Base-by-base conservation (phyloP, 2,888 invertebrate species). In the Standfussiana lucernea region DNA sequence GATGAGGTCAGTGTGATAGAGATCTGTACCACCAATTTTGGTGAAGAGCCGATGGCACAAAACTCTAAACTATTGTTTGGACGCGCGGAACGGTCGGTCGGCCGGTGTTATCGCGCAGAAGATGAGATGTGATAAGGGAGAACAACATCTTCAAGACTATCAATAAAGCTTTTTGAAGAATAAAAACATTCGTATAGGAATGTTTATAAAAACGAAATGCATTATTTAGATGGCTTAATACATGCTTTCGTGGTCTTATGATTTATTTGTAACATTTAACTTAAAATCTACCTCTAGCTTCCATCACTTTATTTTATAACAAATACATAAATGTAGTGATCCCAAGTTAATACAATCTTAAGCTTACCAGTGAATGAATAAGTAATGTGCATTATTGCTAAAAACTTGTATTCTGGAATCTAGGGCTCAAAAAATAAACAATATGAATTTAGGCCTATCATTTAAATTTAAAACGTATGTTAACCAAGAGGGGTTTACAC, bases 1-100 rank as follows among this genome's bases (percentile, higher is more conserved):
- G 74, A 61, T 28, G 28, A 47, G 74, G 74, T 74, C 71, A 74
- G 72, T 72, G 37, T 69, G 37, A 47, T 61, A 18, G 35, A 28
- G 18, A 47, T 70, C 28, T 45, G 32, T 37, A 56, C 21, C 11
- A 18, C 72, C 24, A 71, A 35, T 71, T 35, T 42, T 32, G 10
- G 24, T 61, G 7, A 32, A 32, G 24, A 47, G 8, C 32, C 18
- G 24, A 3, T n/a, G 28, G 53, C 61, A 13, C 24, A 37, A 24
- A 24, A 32, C 6, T 32, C n/a, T 28, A 2, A 28, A 28, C 28
- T 56, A 28, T 28, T 28, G 50, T 50, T 28, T 15, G 7, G 15
- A 28, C 56, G 56, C 56, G 28, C 15, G 15, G 28, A n/a, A 13
- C 13, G 13, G 24, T 50, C 50, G 50, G 3, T n/a, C 10, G 11